Evolutionary conservation across 1,140 invertebrate species (phyloP), one percentile per base, ranked within the genome.

Genomic region (Elymnias hypermnestra): DNA sequence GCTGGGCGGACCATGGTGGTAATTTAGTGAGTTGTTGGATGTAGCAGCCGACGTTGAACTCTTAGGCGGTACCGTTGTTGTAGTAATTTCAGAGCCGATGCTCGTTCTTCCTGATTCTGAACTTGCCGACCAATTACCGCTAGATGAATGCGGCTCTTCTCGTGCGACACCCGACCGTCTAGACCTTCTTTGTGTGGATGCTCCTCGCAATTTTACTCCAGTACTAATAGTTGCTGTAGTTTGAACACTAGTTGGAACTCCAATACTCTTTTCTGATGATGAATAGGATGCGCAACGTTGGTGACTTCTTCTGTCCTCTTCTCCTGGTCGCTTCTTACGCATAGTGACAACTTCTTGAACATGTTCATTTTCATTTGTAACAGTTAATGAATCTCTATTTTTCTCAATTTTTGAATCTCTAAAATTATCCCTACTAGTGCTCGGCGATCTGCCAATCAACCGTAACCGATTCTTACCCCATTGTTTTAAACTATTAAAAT

Each of bases 61-160:
- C 78, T 90, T 91, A 5, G 91, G 90, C 62, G 94, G 92, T 19
- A 92, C 91, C 6, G 90, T 90, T 2, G 89, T 89, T 0, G 89
- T 89, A 4, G 92, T 93, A n/a, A 93, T 93, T 86, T 94, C 92
- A 49, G 92, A 94, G 46, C 92, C 92, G 52, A 94, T 93, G 40
- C 92, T 94, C 12, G 95, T 94, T 45, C 95, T 87, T 23, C 95
- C 95, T 54, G 94, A 96, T 76, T 95, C 93, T 0, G 94, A 96
- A 63, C 94, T 95, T 21, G 94, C 94, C 61, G 94, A 96, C 96
- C 96, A 97, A 78, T 97, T 97, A 29, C 96, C 96, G 48, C 94
- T 95, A 26, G 94, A 96, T 0, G 94, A 96, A 78, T 95, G 93
- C 13, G 92, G 91, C 69, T 95, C 94, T 45, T 94, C 93, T 70